These are phyloP conservation scores for Rhingia rostrata DNA, from an alignment of 2,888 invertebrate genomes.

Conservation along the genomic window DNA sequence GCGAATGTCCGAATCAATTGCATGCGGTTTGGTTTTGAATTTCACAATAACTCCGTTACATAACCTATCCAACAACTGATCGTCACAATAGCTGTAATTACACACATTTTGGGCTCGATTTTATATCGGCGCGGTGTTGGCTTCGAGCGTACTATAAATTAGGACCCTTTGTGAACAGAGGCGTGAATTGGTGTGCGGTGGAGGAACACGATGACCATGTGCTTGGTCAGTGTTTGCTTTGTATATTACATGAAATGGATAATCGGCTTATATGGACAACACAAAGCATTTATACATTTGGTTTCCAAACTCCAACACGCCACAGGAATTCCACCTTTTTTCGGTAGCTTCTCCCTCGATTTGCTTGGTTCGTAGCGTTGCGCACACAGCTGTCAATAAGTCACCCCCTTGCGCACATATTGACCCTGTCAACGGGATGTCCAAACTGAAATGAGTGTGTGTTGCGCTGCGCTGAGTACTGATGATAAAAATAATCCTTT, in stretches of 20 bases:
- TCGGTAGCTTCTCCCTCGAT: slow-evolving; percentile 1
- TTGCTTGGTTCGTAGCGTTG: neutral
- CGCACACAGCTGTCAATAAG: slow-evolving; percentile 69
- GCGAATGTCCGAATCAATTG: slow-evolving; percentile 12
- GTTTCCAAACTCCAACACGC: slow-evolving; percentile 24
- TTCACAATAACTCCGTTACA: neutral
- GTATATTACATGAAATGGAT: slow-evolving; percentile 59
- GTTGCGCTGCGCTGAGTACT: neutral
- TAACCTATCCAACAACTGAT: slow-evolving; percentile 47
- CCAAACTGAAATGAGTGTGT: slow-evolving; percentile 45
- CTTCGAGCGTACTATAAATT: slow-evolving; percentile 32
- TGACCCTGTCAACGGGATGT: slow-evolving; percentile 72
- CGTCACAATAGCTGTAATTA: slow-evolving; percentile 61
- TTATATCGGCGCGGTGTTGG: slow-evolving; percentile 24
- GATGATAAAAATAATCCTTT: slow-evolving; percentile 60
- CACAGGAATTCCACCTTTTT: slow-evolving; percentile 32
- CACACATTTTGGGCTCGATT: slow-evolving; percentile 55
- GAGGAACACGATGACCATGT: slow-evolving; percentile 23
- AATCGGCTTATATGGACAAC: slow-evolving; percentile 58
- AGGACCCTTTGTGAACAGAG: slow-evolving; percentile 64
- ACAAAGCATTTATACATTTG: slow-evolving; percentile 35
- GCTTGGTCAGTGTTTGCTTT: slow-evolving; percentile 49
- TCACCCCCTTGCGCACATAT: slow-evolving; percentile 60
- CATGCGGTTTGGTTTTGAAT: slow-evolving; percentile 12
- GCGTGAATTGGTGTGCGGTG: slow-evolving; percentile 52